These are phyloP conservation scores for Mormyrus proboscirostris DNA, from an alignment of 2,797 vertebrate species.

Conservation along the genomic window DNA sequence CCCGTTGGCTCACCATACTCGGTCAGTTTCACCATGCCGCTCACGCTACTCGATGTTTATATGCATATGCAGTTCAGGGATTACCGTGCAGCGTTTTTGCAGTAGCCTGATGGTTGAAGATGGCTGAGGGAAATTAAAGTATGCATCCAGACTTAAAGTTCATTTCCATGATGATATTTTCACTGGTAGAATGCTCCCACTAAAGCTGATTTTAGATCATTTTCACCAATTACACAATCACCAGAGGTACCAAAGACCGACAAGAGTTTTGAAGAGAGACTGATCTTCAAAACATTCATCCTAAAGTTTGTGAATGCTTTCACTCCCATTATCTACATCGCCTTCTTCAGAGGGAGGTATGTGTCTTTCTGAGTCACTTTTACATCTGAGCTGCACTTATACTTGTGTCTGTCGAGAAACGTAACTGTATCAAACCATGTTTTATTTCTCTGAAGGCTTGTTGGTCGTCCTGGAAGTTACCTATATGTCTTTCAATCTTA, in stretches of 20 bases:
- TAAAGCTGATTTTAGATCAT: background rate
- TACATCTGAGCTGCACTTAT: background rate
- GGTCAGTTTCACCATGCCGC: constrained; percentile 56
- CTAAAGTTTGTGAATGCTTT: constrained; percentile 96
- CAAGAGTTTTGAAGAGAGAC: constrained; percentile 88
- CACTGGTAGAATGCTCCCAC: background rate
- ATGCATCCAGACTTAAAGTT: background rate
- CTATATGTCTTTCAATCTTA: constrained; percentile 92
- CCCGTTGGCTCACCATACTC: constrained; percentile 86
- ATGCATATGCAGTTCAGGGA: background rate
- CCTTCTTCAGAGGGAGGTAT: constrained; percentile 95
- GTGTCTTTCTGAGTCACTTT: constrained; percentile 28
- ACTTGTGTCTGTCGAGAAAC: background rate
- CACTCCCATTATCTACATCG: constrained; percentile 94
- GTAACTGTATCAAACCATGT: background rate
- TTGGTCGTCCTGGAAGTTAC: constrained; percentile 87
- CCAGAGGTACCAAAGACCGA: constrained; percentile 95
- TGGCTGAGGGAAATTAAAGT: background rate
- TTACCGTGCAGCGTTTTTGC: background rate
- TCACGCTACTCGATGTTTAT: background rate
- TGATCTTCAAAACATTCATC: constrained; percentile 97
- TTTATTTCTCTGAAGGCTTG: constrained; percentile 62
- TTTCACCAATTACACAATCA: background rate
- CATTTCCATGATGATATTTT: background rate
- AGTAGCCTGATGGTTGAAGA: background rate